These are phyloP conservation scores for Clarias laeviceps DNA, from an alignment of 2,797 vertebrate genomes.

Conservation along the genomic window DNA sequence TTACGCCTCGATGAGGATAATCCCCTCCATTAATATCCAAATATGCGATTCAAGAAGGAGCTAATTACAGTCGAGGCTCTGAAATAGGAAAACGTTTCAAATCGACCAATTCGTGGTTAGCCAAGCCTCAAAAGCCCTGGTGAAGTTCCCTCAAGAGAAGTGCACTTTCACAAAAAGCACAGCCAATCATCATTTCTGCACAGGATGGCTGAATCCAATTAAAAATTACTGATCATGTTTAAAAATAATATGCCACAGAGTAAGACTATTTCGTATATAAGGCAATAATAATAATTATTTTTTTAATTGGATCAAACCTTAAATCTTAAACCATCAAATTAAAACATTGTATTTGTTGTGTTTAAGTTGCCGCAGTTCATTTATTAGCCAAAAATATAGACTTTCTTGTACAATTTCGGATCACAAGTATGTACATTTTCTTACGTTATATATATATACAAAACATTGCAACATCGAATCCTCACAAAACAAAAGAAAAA, in stretches of 20 bases:
- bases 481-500: slow-evolving; percentile 77
- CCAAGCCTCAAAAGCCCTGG: slow-evolving; percentile 55
- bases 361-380: slow-evolving; percentile 97
- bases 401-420: slow-evolving; percentile 99
- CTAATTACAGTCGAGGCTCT: slow-evolving; percentile 74
- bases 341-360: background rate
- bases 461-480: slow-evolving; percentile 87
- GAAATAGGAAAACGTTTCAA: slow-evolving; percentile 70
- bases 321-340: background rate
- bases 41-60: slow-evolving; percentile 69
- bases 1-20: slow-evolving; percentile 70
- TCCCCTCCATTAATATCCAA: slow-evolving; percentile 76
- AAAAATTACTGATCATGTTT: background rate
- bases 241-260: background rate
- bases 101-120: slow-evolving; percentile 66
- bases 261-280: too few species aligned
- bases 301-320: background rate
- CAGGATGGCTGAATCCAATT: slow-evolving; percentile 16
- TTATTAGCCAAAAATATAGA: slow-evolving; percentile 99
- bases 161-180: slow-evolving; percentile 35
- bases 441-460: slow-evolving; percentile 94
- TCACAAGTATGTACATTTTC: slow-evolving; percentile 99
- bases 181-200: slow-evolving; percentile 28
- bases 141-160: slow-evolving; percentile 41
- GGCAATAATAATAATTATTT: background rate